Percentiles rank a stretch among this genome's conserved stretches.
Conservation (phyloP, 2,797 vertebrate genomes). For the Acanthiza pusilla region DNA sequence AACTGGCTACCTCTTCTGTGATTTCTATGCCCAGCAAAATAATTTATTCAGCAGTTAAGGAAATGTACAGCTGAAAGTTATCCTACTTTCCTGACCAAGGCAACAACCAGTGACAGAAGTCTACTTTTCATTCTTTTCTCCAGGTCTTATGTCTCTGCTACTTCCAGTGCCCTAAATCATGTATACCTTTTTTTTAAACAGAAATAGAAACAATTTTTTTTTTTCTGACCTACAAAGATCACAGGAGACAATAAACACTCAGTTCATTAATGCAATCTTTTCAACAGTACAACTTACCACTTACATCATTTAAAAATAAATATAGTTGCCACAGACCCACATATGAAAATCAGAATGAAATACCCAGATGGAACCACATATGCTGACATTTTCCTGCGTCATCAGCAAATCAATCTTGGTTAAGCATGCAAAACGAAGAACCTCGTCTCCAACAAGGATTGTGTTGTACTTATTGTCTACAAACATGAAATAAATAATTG, state of each 20-base stretch:
- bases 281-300: neutral
- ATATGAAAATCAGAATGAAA: neutral
- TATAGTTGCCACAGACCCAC: constrained; percentile 11
- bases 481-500: neutral
- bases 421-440: neutral
- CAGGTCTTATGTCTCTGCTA: neutral
- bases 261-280: neutral
- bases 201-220: neutral
- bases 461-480: neutral
- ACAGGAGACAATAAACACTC: neutral
- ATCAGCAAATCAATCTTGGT: neutral
- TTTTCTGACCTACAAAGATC: neutral
- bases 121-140: neutral
- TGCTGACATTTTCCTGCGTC: constrained; percentile 23
- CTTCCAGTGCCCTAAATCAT: neutral
- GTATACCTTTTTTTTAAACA: neutral
- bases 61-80: neutral
- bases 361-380: constrained; percentile 45
- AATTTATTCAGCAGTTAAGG: neutral
- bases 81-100: neutral
- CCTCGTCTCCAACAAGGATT: neutral
- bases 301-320: neutral
- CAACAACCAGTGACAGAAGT: neutral
- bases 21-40: neutral
- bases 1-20: neutral